Base-by-base conservation (phyloP, 2,888 invertebrate genomes). In the Pandemis heparana region DNA sequence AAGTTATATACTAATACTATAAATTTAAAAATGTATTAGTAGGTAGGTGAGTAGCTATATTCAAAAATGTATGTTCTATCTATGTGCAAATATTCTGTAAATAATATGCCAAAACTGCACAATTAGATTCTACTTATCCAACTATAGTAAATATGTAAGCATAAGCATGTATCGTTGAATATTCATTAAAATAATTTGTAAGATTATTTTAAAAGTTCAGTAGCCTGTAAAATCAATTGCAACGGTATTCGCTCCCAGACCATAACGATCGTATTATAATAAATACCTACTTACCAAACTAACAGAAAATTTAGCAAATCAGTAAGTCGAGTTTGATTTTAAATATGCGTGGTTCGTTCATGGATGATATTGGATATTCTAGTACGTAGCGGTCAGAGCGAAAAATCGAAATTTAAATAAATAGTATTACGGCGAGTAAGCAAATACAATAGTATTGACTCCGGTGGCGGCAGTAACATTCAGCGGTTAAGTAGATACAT, bases 401-500 rank as follows among this genome's bases (percentile, higher is more conserved):
- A 53, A 14, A 51, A 56, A 61, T 67, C 43, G 62, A 43, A 61
- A 16, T 64, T 72, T 32, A 32, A 32, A 32, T 32, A 32, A 32
- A 66, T 59, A 51, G 62, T 71, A 75, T 53, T 59, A 71, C 71
- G 63, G 70, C 48, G 62, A 67, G 71, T 71, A 71, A 68, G 64
- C 59, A 74, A 63, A 70, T 32, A 69, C 61, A 74, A 74, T 74
- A 59, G 71, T 71, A 71, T 75, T 70, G 38, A 67, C 53, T 53
- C 56, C 38, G 43, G 10, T 51, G 51, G 48, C 41, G 70, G 53
- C 23, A 64, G 71, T 71, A 65, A 60, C 63, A 12, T 71, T 66
- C 71, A 65, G 67, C 53, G 62, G 56, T 64, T 73, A 72, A 65
- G 46, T 69, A 69, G 68, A 64, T 64, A 74, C 73, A 60, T 68